A percentile compares a stretch with the other conserved stretches of the same genome.
These are phyloP conservation scores for Ginglymostoma cirratum DNA, from an alignment of 2,113 vertebrate genomes.

Conservation along the genomic window DNA sequence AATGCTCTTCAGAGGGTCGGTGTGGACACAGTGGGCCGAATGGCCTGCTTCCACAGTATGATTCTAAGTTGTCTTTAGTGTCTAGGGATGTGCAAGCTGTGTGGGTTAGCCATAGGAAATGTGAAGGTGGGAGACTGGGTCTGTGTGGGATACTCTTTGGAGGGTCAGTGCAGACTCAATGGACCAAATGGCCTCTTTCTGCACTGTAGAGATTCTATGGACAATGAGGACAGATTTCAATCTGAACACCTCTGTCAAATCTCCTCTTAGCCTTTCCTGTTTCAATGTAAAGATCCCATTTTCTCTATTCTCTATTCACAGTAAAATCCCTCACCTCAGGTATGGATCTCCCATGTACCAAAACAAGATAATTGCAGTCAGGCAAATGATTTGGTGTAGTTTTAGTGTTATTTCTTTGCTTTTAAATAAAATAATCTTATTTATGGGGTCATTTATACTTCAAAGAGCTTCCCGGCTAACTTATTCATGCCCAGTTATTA, in stretches of 20 bases:
- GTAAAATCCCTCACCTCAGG: neutral
- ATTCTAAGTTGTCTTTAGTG: too few relatives aligned
- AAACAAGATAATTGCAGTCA: neutral
- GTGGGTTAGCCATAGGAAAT: too few relatives aligned
- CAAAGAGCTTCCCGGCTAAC: neutral
- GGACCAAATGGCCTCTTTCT: too few relatives aligned
- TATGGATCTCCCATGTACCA: neutral
- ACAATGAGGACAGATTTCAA: neutral
- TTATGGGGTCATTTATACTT: neutral
- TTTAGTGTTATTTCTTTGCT: neutral
- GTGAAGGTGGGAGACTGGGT: too few relatives aligned
- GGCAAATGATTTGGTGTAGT: neutral
- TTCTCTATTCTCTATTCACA: neutral
- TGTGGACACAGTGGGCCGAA: too few relatives aligned
- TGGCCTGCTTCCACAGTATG: too few relatives aligned
- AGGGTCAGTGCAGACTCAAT: too few relatives aligned
- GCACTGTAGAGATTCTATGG: neutral
- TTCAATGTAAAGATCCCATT: neutral
- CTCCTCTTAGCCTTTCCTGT: neutral
- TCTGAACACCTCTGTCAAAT: neutral
- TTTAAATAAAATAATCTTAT: neutral
- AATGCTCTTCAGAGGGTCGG: too few relatives aligned
- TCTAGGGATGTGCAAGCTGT: too few relatives aligned
- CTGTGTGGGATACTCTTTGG: too few relatives aligned
- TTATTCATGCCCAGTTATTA: neutral